Conservation (phyloP, 2,888 invertebrate species). For the Oasisia sp. region DNA sequence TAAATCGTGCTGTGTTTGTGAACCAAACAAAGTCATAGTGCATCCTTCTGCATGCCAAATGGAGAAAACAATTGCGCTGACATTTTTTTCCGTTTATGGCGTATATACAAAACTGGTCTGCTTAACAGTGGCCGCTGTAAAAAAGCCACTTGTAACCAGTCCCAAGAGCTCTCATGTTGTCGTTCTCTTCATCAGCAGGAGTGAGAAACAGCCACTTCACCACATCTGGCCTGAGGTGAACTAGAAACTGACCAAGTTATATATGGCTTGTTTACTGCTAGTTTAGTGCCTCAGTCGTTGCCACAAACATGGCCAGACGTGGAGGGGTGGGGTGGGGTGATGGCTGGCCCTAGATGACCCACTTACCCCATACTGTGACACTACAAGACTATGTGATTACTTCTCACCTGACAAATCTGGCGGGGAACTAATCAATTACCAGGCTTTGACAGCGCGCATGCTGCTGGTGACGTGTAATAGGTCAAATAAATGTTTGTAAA, state of each 20-base stretch:
- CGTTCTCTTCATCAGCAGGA: background rate
- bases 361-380: background rate
- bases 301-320: background rate
- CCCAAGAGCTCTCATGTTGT: background rate
- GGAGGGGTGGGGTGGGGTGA: too few relatives aligned
- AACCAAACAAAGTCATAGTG: too few relatives aligned
- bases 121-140: background rate
- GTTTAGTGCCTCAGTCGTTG: background rate
- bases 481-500: too few relatives aligned
- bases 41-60: background rate
- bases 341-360: background rate
- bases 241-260: constrained; percentile 10
- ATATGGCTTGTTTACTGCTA: background rate
- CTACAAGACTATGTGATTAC: background rate
- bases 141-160: background rate
- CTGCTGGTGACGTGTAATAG: too few relatives aligned
- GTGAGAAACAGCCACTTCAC: background rate
- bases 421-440: too few relatives aligned
- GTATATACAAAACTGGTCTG: background rate
- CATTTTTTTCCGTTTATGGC: background rate
- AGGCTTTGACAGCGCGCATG: too few relatives aligned
- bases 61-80: background rate
- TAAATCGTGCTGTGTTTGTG: too few relatives aligned
- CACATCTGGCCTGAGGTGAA: background rate
- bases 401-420: background rate